Percentiles rank a stretch among this genome's conserved stretches.
phyloP scores from a whole-genome alignment of 2,113 vertebrate species.

The Aythya baeri region DNA sequence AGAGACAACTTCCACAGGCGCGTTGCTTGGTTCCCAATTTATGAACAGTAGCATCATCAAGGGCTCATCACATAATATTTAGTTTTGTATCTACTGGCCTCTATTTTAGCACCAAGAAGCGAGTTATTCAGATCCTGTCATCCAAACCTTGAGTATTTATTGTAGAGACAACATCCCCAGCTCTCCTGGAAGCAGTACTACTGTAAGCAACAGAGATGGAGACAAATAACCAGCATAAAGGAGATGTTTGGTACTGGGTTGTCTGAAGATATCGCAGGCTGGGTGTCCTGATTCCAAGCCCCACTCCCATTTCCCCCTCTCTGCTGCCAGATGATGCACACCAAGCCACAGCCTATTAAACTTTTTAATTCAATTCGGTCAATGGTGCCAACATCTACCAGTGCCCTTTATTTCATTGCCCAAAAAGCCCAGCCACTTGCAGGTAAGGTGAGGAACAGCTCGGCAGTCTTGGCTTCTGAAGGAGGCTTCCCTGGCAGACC shows the following conservation, averaged over 20 bases:
- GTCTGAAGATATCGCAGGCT: background rate
- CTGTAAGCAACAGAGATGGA: background rate
- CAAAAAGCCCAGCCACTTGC: background rate
- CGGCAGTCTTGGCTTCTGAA: background rate
- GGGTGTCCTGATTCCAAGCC: background rate
- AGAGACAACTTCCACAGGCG: slow-evolving; percentile 27
- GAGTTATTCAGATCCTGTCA: background rate
- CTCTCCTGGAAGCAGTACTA: background rate
- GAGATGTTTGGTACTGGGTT: background rate
- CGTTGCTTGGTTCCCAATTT: slow-evolving; percentile 16
- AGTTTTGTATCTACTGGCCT: background rate
- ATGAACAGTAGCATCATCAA: slow-evolving; percentile 28
- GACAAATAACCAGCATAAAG: background rate
- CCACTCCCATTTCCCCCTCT: background rate
- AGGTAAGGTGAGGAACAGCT: background rate
- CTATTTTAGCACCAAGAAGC: background rate
- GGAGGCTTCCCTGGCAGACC: background rate
- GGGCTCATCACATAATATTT: background rate
- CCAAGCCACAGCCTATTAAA: background rate
- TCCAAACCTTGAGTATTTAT: background rate
- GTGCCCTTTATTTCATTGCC: background rate
- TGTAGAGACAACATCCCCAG: background rate
- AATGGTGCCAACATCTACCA: background rate
- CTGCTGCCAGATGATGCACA: background rate
- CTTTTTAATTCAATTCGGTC: background rate